Percentiles rank a stretch among this genome's conserved stretches.
Evolutionary conservation across 2,797 vertebrate genomes (phyloP).

Genomic region (Semaprochilodus insignis): DNA sequence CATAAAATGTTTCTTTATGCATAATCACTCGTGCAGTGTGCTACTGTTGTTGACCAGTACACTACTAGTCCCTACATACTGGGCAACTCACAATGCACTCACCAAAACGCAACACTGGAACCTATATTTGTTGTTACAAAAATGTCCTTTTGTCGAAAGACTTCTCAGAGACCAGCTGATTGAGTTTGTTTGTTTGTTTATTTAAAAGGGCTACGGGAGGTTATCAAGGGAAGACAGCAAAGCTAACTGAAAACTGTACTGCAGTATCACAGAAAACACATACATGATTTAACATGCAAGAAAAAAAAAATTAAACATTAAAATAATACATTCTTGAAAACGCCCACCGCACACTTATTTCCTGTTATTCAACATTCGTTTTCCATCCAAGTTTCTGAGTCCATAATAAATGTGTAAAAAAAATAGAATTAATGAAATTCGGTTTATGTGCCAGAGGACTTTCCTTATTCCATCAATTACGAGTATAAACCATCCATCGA

Average conservation of each 20-base stretch:
- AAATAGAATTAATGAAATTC: not conserved
- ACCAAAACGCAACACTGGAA: not conserved
- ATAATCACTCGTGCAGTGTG: not conserved
- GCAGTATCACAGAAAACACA: conserved; percentile 29
- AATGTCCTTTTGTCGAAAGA: conserved; percentile 12
- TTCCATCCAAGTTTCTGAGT: conserved; percentile 54
- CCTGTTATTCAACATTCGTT: conserved; percentile 34
- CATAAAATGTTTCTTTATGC: not conserved
- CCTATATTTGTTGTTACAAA: no score
- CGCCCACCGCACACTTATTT: conserved; percentile 10
- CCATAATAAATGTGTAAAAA: conserved; percentile 57
- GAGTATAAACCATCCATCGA: conserved; percentile 11
- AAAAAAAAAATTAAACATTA: conserved; percentile 33
- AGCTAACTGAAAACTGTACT: conserved; percentile 14
- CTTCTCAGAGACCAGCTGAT: conserved; percentile 64
- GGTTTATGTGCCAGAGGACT: conserved; percentile 36
- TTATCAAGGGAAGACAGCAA: conserved; percentile 30
- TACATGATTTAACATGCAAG: conserved; percentile 61
- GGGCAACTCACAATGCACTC: not conserved
- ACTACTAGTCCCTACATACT: not conserved
- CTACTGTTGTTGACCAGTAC: not conserved
- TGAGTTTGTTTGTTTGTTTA: conserved; percentile 49
- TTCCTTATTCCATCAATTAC: conserved; percentile 25
- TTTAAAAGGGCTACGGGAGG: conserved; percentile 47
- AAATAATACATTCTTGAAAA: conserved; percentile 17